A percentile compares a stretch with the other conserved stretches of the same genome.
Evolutionary conservation across 2,113 vertebrate species (phyloP).

Genomic region (Equus quagga): DNA sequence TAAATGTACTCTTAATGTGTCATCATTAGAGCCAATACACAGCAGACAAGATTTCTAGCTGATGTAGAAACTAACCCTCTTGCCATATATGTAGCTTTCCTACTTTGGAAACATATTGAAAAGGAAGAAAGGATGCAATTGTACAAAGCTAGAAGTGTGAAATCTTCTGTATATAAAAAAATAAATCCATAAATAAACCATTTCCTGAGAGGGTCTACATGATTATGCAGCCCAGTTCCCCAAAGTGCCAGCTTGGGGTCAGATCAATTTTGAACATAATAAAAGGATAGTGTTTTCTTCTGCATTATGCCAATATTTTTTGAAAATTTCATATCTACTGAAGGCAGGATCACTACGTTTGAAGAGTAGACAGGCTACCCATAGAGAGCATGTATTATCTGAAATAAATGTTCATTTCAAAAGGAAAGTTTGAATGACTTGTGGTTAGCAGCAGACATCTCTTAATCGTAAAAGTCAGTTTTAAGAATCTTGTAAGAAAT

Average conservation of each 20-base stretch:
- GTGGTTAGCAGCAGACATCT: slow-evolving; percentile 53
- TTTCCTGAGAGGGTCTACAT: slow-evolving; percentile 77
- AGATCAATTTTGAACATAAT: slow-evolving; percentile 83
- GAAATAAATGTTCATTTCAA: slow-evolving; percentile 77
- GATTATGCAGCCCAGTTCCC: slow-evolving; percentile 81
- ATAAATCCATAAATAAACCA: slow-evolving; percentile 80
- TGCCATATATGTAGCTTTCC: slow-evolving; percentile 38
- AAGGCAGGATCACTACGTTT: slow-evolving; percentile 77
- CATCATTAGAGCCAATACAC: slow-evolving; percentile 73
- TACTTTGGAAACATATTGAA: slow-evolving; percentile 57
- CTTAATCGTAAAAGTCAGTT: slow-evolving; percentile 66
- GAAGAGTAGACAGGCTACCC: slow-evolving; percentile 72
- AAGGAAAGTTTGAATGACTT: slow-evolving; percentile 74
- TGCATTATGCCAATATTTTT: slow-evolving; percentile 81
- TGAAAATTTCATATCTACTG: slow-evolving; percentile 74
- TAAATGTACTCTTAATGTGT: slow-evolving; percentile 58
- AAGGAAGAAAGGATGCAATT: slow-evolving; percentile 65
- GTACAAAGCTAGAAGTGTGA: slow-evolving; percentile 73
- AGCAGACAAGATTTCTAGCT: slow-evolving; percentile 69
- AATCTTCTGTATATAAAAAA: slow-evolving; percentile 71
- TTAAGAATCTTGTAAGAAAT: neutral
- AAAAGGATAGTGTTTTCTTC: slow-evolving; percentile 74
- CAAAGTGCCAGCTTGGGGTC: slow-evolving; percentile 77
- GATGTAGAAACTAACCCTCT: slow-evolving; percentile 33
- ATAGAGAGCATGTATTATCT: slow-evolving; percentile 69